These are phyloP conservation scores for Halcyon senegalensis DNA, from an alignment of 2,113 vertebrate genomes.

Conservation along the genomic window DNA sequence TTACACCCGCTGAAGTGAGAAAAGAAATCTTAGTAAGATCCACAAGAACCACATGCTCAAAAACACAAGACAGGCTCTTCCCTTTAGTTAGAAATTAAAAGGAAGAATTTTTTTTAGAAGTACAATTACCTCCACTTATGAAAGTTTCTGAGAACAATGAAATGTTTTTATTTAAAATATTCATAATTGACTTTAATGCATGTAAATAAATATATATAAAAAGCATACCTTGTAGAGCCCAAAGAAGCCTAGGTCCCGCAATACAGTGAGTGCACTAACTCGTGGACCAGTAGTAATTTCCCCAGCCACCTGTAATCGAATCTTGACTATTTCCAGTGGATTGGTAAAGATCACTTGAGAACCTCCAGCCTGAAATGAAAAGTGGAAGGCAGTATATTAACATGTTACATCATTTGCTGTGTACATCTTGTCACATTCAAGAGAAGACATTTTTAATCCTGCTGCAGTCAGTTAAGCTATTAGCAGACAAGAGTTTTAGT, in stretches of 20 bases:
- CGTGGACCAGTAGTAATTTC: slow-evolving; percentile 95
- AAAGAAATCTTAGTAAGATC: not conserved
- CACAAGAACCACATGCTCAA: not conserved
- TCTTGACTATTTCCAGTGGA: slow-evolving; percentile 94
- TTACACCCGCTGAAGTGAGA: not conserved
- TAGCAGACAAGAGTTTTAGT: not conserved
- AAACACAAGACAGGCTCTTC: not conserved
- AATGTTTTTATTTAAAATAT: not conserved
- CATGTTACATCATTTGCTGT: not conserved
- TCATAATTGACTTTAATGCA: not conserved
- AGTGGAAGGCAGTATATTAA: not conserved
- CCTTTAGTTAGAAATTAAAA: not conserved
- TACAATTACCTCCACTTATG: not conserved
- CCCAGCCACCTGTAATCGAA: slow-evolving; percentile 88
- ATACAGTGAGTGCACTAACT: slow-evolving; percentile 90
- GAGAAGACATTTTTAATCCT: not conserved
- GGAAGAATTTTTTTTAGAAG: not conserved
- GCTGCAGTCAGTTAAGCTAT: not conserved
- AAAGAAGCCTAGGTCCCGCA: slow-evolving; percentile 94
- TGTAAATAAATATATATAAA: not conserved
- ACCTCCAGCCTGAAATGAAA: slow-evolving; percentile 86
- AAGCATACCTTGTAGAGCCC: slow-evolving; percentile 94
- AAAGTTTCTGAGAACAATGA: not conserved
- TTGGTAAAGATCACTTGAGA: slow-evolving; percentile 99
- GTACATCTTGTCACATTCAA: not conserved